Conservation (phyloP, 2,888 invertebrate genomes). For the Ferrisia virgata region DNA sequence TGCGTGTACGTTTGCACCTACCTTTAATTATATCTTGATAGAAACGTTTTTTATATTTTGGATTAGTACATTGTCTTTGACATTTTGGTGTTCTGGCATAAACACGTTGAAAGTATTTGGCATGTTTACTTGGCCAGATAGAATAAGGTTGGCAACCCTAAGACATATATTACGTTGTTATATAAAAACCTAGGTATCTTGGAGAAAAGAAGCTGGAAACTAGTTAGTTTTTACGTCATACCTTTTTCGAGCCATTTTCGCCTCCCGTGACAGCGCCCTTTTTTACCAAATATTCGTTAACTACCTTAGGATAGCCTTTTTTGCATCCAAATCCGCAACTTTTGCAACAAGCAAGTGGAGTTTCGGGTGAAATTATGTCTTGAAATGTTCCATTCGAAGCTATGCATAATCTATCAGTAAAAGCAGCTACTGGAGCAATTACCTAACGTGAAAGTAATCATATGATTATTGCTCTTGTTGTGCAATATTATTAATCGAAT, state of each 20-base stretch:
- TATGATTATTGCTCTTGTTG: not conserved
- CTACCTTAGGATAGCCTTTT: conserved; percentile 44
- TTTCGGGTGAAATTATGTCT: conserved; percentile 46
- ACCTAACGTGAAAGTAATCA: conserved; percentile 36
- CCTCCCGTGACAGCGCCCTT: conserved; percentile 48
- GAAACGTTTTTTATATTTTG: not conserved
- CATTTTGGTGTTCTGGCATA: conserved; percentile 34
- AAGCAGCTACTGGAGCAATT: conserved; percentile 43
- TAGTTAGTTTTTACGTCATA: not conserved
- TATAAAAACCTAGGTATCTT: not conserved
- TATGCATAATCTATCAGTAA: conserved; percentile 47
- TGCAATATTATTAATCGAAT: not conserved
- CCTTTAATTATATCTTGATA: conserved; percentile 44
- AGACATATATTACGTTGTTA: not conserved
- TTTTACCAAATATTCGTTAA: conserved; percentile 43
- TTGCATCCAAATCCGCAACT: conserved; percentile 46
- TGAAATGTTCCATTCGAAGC: conserved; percentile 41
- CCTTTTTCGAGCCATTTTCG: conserved; percentile 45
- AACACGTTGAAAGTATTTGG: not conserved
- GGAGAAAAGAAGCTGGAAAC: not conserved
- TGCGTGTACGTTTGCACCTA: not conserved
- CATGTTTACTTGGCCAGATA: conserved; percentile 38
- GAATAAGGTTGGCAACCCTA: conserved; percentile 48
- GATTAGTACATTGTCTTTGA: conserved; percentile 42
- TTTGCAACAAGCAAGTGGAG: conserved; percentile 47